Evolutionary conservation across 2,113 vertebrate genomes (phyloP).

Genomic region (Corvus moneduloides): DNA sequence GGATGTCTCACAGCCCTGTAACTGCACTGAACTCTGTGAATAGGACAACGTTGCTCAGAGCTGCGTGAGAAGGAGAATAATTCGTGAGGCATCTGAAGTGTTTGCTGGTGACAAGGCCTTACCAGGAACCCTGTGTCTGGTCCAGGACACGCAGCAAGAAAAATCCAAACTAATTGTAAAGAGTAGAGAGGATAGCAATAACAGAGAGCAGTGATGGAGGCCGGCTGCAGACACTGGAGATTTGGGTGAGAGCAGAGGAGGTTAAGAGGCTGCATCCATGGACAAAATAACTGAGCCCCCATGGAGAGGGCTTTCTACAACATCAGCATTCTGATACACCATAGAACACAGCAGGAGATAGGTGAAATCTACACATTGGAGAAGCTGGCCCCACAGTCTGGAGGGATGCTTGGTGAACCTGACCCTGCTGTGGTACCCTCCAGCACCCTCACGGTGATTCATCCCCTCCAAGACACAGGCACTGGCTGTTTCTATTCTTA

Average conservation of each 20-base stretch:
- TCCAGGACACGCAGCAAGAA: not conserved
- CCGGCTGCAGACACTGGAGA: not conserved
- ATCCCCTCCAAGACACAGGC: not conserved
- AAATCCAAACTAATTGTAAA: constrained; percentile 8
- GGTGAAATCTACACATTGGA: not conserved
- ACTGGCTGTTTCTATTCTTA: not conserved
- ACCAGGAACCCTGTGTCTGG: not conserved
- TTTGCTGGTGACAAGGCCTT: not conserved
- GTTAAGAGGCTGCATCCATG: not conserved
- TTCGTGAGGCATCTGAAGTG: not conserved
- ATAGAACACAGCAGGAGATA: not conserved
- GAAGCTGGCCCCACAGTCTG: not conserved
- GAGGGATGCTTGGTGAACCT: not conserved
- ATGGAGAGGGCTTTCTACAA: not conserved
- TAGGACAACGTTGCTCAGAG: not conserved
- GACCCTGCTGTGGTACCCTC: not conserved
- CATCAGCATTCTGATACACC: not conserved
- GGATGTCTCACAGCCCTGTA: constrained; percentile 13
- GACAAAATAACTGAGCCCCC: not conserved
- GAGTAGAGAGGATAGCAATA: not conserved
- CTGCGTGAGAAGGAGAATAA: not conserved
- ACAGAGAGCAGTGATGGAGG: not conserved
- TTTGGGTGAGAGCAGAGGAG: not conserved
- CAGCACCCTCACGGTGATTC: not conserved
- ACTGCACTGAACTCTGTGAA: not conserved